These are phyloP conservation scores for Telmatochromis sp. DNA, from an alignment of 2,113 vertebrate genomes.

Conservation along the genomic window DNA sequence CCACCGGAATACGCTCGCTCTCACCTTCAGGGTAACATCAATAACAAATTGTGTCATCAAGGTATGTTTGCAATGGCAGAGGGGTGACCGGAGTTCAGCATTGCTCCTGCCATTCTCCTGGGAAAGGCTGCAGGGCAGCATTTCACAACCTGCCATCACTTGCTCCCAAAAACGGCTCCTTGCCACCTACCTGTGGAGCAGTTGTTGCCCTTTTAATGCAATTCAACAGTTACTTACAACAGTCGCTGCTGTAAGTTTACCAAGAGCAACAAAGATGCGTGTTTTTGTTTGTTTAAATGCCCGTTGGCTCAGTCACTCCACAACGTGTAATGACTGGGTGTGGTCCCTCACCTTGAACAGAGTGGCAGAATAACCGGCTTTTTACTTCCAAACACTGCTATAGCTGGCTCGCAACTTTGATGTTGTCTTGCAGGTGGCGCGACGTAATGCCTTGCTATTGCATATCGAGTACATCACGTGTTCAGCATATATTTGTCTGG, in stretches of 20 bases:
- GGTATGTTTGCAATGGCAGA: constrained; percentile 60
- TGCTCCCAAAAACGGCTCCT: constrained; percentile 39
- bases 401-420: not conserved
- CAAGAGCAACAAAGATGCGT: not conserved
- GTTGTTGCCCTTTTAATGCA: not conserved
- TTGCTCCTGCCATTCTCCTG: constrained; percentile 16
- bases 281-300: not conserved
- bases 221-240: not conserved
- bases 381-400: not conserved
- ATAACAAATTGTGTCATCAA: constrained; percentile 60
- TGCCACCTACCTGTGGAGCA: constrained; percentile 33
- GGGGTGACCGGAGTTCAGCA: constrained; percentile 49
- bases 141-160: constrained; percentile 62
- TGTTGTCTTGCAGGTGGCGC: not conserved
- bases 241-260: not conserved
- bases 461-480: not conserved
- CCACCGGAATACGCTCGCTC: constrained; percentile 42
- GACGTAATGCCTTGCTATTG: not conserved
- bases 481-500: not conserved
- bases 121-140: constrained; percentile 46
- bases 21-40: constrained; percentile 66
- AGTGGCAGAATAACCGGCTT: not conserved
- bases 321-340: not conserved
- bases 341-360: constrained; percentile 18
- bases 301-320: not conserved